A percentile compares a stretch with the other conserved stretches of the same genome.
phyloP scores from a whole-genome alignment of 2,113 vertebrate species.

The Talpa occidentalis region DNA sequence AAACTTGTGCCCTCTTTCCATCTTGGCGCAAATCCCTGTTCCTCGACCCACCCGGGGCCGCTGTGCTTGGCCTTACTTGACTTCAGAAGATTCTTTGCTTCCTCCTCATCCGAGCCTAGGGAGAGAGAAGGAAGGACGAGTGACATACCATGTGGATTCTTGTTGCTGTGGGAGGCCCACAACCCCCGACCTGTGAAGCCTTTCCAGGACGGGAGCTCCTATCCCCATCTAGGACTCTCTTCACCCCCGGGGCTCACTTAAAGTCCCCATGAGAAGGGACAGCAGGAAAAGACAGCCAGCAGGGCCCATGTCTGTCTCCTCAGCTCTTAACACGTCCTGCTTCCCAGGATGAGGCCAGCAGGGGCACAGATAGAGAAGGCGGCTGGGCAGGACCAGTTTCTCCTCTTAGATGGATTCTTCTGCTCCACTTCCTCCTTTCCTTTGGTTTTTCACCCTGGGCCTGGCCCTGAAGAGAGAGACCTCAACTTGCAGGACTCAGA shows the following conservation, averaged over 20 bases:
- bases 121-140: not conserved
- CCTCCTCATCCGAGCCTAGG: not conserved
- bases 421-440: not conserved
- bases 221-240: not conserved
- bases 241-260: not conserved
- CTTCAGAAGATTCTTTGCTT: not conserved
- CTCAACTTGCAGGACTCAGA: not conserved
- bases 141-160: not conserved
- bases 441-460: not conserved
- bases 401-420: not conserved
- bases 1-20: not conserved
- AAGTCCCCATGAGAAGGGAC: not conserved
- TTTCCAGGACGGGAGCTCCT: not conserved
- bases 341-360: not conserved
- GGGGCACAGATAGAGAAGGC: not conserved
- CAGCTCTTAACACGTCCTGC: not conserved
- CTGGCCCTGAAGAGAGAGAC: not conserved
- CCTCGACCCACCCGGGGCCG: not conserved
- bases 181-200: not conserved
- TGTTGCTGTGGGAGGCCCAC: not conserved
- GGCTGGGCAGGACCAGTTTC: not conserved
- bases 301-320: slow-evolving; percentile 24
- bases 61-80: not conserved
- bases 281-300: not conserved
- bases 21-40: not conserved